phyloP scores from a whole-genome alignment of 2,113 vertebrate genomes.

The Crocuta crocuta region DNA sequence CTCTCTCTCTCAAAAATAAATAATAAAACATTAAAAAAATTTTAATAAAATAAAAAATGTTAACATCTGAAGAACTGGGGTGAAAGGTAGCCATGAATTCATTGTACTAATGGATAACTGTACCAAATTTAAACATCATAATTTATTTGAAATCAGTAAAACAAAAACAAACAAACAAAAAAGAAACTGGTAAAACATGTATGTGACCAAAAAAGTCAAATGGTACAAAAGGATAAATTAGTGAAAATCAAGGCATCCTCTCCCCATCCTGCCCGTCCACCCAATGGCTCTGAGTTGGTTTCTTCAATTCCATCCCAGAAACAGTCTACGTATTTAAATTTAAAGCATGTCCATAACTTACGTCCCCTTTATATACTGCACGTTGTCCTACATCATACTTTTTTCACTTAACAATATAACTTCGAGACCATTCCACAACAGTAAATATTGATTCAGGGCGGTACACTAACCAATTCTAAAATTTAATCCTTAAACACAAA shows the following conservation, averaged over 20 bases:
- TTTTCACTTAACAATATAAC: neutral
- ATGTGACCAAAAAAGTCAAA: neutral
- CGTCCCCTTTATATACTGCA: neutral
- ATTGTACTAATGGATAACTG: neutral
- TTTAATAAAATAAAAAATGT: neutral
- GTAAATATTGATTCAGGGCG: neutral
- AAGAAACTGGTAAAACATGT: neutral
- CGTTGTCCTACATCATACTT: neutral
- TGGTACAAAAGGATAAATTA: neutral
- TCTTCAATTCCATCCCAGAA: neutral
- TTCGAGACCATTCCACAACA: neutral
- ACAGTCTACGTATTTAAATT: neutral
- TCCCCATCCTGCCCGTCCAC: neutral
- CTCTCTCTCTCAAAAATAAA: no score
- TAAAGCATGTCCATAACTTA: neutral
- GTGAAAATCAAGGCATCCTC: neutral
- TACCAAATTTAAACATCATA: conserved; percentile 21
- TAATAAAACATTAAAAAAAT: neutral
- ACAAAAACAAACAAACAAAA: neutral
- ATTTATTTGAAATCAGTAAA: conserved; percentile 26
- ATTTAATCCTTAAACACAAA: conserved; percentile 34
- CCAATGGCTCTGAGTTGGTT: neutral
- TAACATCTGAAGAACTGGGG: neutral
- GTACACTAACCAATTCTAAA: neutral
- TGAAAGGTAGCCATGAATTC: neutral